Evolutionary conservation across 2,888 invertebrate genomes (phyloP).

Genomic region (Tuta absoluta): DNA sequence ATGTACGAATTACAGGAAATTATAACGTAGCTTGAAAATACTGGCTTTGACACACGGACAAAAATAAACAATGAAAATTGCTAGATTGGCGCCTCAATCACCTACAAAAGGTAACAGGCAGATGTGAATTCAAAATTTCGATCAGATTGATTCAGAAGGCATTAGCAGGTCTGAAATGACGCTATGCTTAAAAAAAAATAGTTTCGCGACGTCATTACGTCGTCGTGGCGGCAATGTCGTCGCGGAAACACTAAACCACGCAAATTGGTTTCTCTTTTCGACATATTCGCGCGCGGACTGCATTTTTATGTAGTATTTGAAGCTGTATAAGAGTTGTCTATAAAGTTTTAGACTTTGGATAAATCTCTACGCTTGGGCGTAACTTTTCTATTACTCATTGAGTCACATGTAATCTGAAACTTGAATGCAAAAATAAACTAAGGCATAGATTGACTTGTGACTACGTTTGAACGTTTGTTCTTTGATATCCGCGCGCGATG

Average conservation of each 20-base stretch:
- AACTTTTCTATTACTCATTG: background rate
- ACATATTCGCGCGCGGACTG: conserved; percentile 25
- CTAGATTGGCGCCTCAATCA: conserved; percentile 58
- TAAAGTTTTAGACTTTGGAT: background rate
- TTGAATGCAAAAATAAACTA: background rate
- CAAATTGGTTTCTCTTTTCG: conserved; percentile 20
- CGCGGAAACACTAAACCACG: conserved; percentile 20
- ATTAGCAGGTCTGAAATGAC: conserved; percentile 43
- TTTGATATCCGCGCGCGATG: conserved; percentile 33
- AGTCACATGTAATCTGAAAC: background rate
- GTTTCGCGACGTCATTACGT: conserved; percentile 21
- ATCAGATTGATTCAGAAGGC: conserved; percentile 43
- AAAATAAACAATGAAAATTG: conserved; percentile 41
- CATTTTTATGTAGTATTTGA: background rate
- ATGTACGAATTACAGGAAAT: conserved; percentile 61
- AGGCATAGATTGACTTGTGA: background rate
- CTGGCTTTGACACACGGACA: conserved; percentile 63
- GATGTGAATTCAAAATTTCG: conserved; percentile 41
- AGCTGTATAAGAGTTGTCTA: background rate
- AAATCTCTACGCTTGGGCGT: background rate
- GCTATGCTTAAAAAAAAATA: conserved; percentile 48
- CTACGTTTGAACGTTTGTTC: background rate
- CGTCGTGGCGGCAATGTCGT: conserved; percentile 29
- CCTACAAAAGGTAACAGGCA: conserved; percentile 47
- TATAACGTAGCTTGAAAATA: conserved; percentile 62